A percentile compares a stretch with the other conserved stretches of the same genome.
Evolutionary conservation across 2,888 invertebrate genomes (phyloP).

Genomic region (Dasysyrphus tricinctus): DNA sequence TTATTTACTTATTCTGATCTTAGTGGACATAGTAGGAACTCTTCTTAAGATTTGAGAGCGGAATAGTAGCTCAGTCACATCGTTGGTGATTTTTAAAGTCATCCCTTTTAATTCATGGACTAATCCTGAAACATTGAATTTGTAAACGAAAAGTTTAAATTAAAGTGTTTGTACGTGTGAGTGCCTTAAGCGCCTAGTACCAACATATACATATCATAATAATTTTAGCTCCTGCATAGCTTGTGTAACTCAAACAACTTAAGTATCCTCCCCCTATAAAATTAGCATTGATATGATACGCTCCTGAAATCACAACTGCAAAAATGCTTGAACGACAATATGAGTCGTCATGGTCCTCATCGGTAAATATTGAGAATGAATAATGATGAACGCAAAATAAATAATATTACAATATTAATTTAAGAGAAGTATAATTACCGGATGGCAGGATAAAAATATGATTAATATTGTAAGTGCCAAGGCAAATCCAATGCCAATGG

Average conservation of each 20-base stretch:
- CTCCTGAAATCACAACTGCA: conserved; percentile 2
- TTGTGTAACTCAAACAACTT: background rate
- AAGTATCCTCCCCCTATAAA: background rate
- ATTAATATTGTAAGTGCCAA: conserved; percentile 42
- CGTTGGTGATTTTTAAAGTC: no score
- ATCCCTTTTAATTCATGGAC: no score
- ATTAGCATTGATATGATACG: background rate
- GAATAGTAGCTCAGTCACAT: no score
- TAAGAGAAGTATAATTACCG: conserved; percentile 51
- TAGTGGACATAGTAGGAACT: background rate
- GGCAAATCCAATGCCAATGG: conserved; percentile 12
- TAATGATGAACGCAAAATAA: conserved; percentile 47
- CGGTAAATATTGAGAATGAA: conserved; percentile 18
- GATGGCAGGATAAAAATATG: conserved; percentile 44
- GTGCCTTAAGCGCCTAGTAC: no score
- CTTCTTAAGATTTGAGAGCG: background rate
- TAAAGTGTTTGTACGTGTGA: no score
- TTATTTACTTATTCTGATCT: background rate
- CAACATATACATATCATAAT: no score
- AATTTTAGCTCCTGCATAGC: no score
- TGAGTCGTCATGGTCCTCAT: conserved; percentile 17
- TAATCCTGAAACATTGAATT: no score
- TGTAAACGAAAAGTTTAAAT: no score
- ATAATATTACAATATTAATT: conserved; percentile 54
- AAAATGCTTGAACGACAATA: conserved; percentile 4